Evolutionary conservation across 1,140 invertebrate species (phyloP), one percentile per base, ranked within the genome.

Genomic region (Phenacoccus solenopsis): DNA sequence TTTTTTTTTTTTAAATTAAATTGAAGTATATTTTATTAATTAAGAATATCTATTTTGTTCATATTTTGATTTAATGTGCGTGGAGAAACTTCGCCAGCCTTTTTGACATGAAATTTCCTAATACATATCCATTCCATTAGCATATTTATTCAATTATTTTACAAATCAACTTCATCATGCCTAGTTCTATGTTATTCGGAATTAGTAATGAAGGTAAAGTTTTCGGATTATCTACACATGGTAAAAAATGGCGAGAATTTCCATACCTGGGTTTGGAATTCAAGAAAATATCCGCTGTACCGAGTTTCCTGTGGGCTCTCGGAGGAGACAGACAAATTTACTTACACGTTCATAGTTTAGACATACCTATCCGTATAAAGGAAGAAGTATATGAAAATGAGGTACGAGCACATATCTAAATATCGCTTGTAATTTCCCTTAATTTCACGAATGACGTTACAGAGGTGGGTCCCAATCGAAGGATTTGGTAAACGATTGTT

Each of bases 311-410:
- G 74, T 96, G 93, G 93, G 93, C 91, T 1, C 87, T 96, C 59
- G 92, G 93, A 59, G 89, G 92, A 1, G 93, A 96, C 78, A 85
- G 93, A 72, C 92, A 95, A 79, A 87, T 94, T 56, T 95, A 96
- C 79, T 86, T 95, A 1, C 92, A 91, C 78, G 90, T 95, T 21
- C 88, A 92, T 77, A 89, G 89, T 1, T 80, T 91, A 38, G 93
- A 95, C 79, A 88, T 95, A 76, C 92, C 93, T 0, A 95, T 96
- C 71, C 81, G 91, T 72, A 88, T 94, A 0, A 88, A 88, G 78
- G 92, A 94, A 80, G 90, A 93, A 78, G 87, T 90, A 4, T 96
- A 90, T 79, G 93, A 96, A 81, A 96, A 96, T 80, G 90, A 96
- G 81, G 87, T 89, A 80, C 25, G n/a, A 70, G n/a, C n/a, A n/a